Evolutionary conservation across 2,797 vertebrate genomes (phyloP), one percentile per base, ranked within the genome.

Genomic region (Anisognathus igniventris): DNA sequence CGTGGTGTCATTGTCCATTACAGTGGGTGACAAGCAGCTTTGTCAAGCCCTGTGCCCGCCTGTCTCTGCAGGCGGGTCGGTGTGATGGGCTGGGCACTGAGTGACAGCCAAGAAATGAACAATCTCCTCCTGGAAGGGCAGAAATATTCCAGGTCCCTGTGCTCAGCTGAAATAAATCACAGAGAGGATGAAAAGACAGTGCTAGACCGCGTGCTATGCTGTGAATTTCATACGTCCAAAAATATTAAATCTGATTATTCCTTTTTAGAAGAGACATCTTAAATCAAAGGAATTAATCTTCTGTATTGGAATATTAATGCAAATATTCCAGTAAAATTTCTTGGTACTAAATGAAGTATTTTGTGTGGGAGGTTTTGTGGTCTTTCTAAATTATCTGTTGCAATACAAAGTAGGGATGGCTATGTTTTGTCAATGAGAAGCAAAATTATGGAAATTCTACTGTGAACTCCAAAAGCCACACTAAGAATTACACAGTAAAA

Each of bases 31-130:
- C 93, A 96, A 72, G 80, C 39, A 51, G 62, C 71, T 93, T 80
- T 96, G 71, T 88, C 66, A 75, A 77, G 70, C 40, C 4, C 57
- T 18, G 14, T 54, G 53, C 53, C 53, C 3, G 31, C 31, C 72
- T 88, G 42, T 85, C 62, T 93, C 40, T 79, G 91, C 85, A 84
- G 93, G 57, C 57, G 3, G 57, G 57, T 28, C 3, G 76, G 11
- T 65, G 66, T 66, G 81, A 61, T 31, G 30, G 16, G 77, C 80
- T 78, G 61, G 87, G 81, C 90, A 68, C 88, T 86, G 90, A 97
- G 60, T 92, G 93, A 95, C 95, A 95, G 72, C 23, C 20, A 64
- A 88, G 82, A 88, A 96, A 96, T 83, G 94, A 97, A 60, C 92
- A 94, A 78, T 93, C 83, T 92, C 56, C 91, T 96, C 92, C 54